These are phyloP conservation scores for Charaxes varanes DNA, from an alignment of 1,140 invertebrate species.

Conservation along the genomic window DNA sequence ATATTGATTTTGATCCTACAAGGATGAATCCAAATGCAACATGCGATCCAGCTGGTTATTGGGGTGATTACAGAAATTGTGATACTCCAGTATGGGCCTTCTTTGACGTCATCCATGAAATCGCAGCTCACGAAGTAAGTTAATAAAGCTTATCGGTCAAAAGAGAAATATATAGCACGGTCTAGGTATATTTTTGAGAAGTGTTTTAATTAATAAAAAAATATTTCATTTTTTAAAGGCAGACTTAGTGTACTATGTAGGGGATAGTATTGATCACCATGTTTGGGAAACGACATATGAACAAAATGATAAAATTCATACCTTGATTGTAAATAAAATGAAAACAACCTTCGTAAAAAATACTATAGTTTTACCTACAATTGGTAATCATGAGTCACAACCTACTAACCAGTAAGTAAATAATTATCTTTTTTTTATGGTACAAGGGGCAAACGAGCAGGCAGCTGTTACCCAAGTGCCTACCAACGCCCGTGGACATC, in stretches of 20 bases:
- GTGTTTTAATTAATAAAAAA: background rate
- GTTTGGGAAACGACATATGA: slow-evolving; percentile 85
- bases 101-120: slow-evolving; percentile 75
- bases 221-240: slow-evolving; percentile 69
- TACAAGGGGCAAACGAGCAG: no score
- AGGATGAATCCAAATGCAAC: background rate
- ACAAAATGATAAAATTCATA: slow-evolving; percentile 78
- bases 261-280: slow-evolving; percentile 88
- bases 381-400: slow-evolving; percentile 93
- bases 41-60: slow-evolving; percentile 78
- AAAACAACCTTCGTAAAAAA: slow-evolving; percentile 77
- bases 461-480: no score
- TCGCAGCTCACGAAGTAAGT: slow-evolving; percentile 73
- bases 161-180: no score
- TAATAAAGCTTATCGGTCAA: no score
- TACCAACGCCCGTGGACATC: no score
- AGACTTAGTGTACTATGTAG: slow-evolving; percentile 89
- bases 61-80: slow-evolving; percentile 85
- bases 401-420: slow-evolving; percentile 86
- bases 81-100: slow-evolving; percentile 82
- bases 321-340: slow-evolving; percentile 75
- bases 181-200: no score
- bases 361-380: slow-evolving; percentile 79
- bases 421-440: no score
- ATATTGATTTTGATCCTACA: slow-evolving; percentile 2